Conservation (phyloP, 1,140 invertebrate genomes). For the Steinernema khuongi region DNA sequence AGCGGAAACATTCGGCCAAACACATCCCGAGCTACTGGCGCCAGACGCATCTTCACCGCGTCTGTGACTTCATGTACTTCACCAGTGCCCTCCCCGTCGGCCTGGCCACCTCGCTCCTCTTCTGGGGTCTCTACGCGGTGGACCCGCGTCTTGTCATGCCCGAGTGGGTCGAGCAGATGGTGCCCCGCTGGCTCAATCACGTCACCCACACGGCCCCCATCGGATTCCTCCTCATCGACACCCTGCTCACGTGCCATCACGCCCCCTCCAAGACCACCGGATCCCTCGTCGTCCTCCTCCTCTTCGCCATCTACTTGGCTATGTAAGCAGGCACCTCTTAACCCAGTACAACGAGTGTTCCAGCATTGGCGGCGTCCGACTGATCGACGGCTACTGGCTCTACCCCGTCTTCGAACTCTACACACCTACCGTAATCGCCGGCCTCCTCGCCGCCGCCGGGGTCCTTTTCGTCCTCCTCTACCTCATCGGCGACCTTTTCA, state of each 20-base stretch:
- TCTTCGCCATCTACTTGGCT: slow-evolving; percentile 33
- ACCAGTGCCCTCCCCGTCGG: slow-evolving; percentile 49
- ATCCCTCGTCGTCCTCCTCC: not conserved
- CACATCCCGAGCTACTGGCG: slow-evolving; percentile 49
- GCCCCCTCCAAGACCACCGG: slow-evolving; percentile 39
- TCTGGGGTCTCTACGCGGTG: slow-evolving; percentile 31
- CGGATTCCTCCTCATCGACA: slow-evolving; percentile 57
- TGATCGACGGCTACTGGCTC: slow-evolving; percentile 31
- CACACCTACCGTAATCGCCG: not conserved
- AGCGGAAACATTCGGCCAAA: slow-evolving; percentile 26
- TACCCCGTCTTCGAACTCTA: slow-evolving; percentile 26
- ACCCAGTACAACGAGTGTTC: slow-evolving; percentile 15
- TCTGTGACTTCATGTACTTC: slow-evolving; percentile 51
- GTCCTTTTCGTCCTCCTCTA: not conserved
- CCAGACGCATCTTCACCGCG: slow-evolving; percentile 40
- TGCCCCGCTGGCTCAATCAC: slow-evolving; percentile 33
- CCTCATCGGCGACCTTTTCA: slow-evolving; percentile 1
- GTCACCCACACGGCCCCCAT: slow-evolving; percentile 56
- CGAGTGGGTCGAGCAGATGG: slow-evolving; percentile 25
- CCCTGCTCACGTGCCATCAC: slow-evolving; percentile 53
- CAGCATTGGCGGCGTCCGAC: slow-evolving; percentile 22
- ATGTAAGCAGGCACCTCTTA: slow-evolving; percentile 31
- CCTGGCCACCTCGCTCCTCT: slow-evolving; percentile 30
- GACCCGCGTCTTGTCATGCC: slow-evolving; percentile 34
- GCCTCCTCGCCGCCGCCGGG: not conserved